Evolutionary conservation across 2,797 vertebrate species (phyloP).

Genomic region (Crenichthys baileyi): DNA sequence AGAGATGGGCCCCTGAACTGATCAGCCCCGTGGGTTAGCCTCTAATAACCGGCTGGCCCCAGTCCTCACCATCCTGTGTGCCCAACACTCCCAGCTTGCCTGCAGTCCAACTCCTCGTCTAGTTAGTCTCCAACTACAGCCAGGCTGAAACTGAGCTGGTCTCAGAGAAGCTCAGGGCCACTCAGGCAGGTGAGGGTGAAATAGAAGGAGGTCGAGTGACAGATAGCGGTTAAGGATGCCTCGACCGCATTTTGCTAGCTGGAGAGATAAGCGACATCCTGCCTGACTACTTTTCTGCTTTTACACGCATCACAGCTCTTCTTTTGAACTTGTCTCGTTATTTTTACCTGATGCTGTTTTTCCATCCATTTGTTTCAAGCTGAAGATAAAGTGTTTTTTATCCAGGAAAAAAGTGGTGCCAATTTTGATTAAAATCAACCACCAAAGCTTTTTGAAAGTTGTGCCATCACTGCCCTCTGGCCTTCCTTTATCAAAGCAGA

Average conservation of each 20-base stretch:
- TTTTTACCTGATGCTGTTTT: conserved; percentile 5
- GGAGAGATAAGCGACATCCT: conserved; percentile 70
- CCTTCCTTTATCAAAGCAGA: conserved; percentile 58
- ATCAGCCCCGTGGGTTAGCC: conserved; percentile 63
- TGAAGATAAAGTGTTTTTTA: conserved; percentile 28
- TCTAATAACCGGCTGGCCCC: conserved; percentile 47
- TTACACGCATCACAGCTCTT: background rate
- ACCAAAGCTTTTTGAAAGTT: conserved; percentile 32
- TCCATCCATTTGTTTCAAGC: conserved; percentile 30
- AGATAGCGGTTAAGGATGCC: conserved; percentile 68
- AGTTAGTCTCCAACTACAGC: conserved; percentile 52
- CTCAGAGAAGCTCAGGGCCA: conserved; percentile 46
- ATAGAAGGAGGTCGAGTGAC: conserved; percentile 52
- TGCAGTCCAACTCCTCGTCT: conserved; percentile 54
- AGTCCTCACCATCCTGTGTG: background rate
- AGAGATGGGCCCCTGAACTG: conserved; percentile 53
- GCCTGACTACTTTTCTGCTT: conserved; percentile 41
- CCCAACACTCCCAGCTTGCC: conserved; percentile 23
- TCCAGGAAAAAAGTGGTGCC: conserved; percentile 26
- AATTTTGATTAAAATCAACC: conserved; percentile 44
- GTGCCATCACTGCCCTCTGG: conserved; percentile 50
- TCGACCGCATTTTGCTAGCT: conserved; percentile 66
- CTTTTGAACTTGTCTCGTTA: conserved; percentile 19
- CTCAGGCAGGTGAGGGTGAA: conserved; percentile 32
- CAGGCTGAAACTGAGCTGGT: conserved; percentile 65